A percentile compares a stretch with the other conserved stretches of the same genome.
Conservation (phyloP, 2,888 invertebrate species). For the Temnothorax ravouxi region DNA sequence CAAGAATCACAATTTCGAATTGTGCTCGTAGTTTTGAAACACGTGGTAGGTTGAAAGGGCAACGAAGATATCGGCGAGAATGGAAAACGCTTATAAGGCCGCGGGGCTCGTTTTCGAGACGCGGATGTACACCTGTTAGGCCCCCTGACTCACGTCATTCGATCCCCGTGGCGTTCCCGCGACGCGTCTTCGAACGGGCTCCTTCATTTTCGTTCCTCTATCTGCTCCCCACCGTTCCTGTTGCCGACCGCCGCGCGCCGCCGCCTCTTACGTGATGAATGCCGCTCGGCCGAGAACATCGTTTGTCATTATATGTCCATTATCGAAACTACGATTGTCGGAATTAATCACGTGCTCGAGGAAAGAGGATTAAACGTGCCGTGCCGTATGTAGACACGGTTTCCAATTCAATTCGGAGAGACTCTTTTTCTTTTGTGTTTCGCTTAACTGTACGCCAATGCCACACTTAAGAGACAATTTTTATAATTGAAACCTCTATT, state of each 20-base stretch:
- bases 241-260: slow-evolving; percentile 39
- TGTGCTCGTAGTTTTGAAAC: slow-evolving; percentile 6
- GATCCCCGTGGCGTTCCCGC: slow-evolving; percentile 73
- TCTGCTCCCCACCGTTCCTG: slow-evolving; percentile 50
- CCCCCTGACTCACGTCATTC: slow-evolving; percentile 74
- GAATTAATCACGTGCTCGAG: slow-evolving; percentile 60
- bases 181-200: slow-evolving; percentile 67
- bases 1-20: neutral
- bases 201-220: slow-evolving; percentile 67
- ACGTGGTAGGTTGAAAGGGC: neutral
- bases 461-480: slow-evolving; percentile 4
- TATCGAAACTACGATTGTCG: slow-evolving; percentile 67
- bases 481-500: neutral
- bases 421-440: slow-evolving; percentile 21
- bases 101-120: slow-evolving; percentile 48
- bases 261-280: slow-evolving; percentile 54
- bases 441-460: neutral
- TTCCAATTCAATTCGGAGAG: slow-evolving; percentile 48
- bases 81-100: slow-evolving; percentile 37
- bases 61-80: slow-evolving; percentile 28
- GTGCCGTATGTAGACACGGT: slow-evolving; percentile 27
- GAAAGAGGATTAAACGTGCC: slow-evolving; percentile 49
- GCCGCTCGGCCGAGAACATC: slow-evolving; percentile 62
- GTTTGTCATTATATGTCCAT: slow-evolving; percentile 74
- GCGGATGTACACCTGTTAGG: slow-evolving; percentile 77